A percentile compares a stretch with the other conserved stretches of the same genome.
phyloP scores from a whole-genome alignment of 2,113 vertebrate genomes.

The Pelusios castaneus region DNA sequence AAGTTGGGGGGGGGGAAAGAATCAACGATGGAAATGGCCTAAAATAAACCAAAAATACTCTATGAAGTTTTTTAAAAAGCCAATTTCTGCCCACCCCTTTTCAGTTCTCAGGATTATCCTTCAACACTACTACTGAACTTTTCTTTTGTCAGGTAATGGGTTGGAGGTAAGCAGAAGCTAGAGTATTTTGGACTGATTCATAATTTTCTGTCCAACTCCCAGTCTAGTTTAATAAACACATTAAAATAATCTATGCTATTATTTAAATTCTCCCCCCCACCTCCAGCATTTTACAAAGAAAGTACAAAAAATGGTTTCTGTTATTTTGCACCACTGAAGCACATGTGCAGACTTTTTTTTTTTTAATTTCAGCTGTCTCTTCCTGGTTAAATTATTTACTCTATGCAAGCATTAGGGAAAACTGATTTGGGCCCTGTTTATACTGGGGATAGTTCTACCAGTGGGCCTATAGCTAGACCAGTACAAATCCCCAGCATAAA shows the following conservation, averaged over 20 bases:
- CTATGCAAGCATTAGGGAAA: not conserved
- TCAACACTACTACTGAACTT: not conserved
- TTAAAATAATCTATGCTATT: not conserved
- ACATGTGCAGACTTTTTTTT: conserved; percentile 42
- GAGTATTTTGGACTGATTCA: conserved; percentile 26
- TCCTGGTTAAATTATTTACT: not conserved
- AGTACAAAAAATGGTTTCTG: not conserved
- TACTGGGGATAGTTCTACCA: not conserved
- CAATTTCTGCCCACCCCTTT: not conserved
- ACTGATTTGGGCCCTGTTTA: not conserved
- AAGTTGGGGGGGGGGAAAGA: no score
- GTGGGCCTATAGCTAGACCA: not conserved
- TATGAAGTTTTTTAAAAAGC: not conserved
- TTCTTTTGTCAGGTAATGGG: not conserved
- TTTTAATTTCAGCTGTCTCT: conserved; percentile 35
- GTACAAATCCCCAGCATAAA: not conserved
- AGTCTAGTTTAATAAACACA: not conserved
- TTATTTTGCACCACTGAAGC: conserved; percentile 69
- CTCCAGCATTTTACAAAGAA: not conserved
- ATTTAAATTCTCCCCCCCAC: not conserved
- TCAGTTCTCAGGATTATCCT: not conserved
- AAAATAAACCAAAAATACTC: conserved; percentile 25
- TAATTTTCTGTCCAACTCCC: not conserved
- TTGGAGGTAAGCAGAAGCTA: conserved; percentile 10
- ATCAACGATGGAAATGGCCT: not conserved